Evolutionary conservation across 2,113 vertebrate genomes (phyloP), one percentile per base, ranked within the genome.

Genomic region (Cyprinus carpio): DNA sequence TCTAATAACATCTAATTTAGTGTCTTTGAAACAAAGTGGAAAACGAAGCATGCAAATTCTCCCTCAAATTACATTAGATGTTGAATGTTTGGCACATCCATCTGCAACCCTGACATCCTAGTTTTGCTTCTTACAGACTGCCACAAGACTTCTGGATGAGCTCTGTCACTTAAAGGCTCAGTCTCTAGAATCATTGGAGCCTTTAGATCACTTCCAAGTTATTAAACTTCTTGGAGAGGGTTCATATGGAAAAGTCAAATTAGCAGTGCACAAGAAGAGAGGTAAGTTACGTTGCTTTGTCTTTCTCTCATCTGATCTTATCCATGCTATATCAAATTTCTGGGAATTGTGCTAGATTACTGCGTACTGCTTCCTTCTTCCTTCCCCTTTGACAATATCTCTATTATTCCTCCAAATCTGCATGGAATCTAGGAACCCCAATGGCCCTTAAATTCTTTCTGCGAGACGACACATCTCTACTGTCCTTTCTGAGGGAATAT

Each of bases 381-480:
- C 27, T 69, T 23, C 75, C 37, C 16, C 7, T 18, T 29, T 67
- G 80, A 72, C 20, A 37, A 40, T 12, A 23, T 72, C 34, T 11
- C 67, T 2, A 81, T 13, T 6, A 51, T 6, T 40, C 56, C 6
- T 71, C 58, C 16, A 8, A 15, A 62, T 71, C 3, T 51, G 3
- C 49, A n/a, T 10, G 13, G 8, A 49, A 11, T 18, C n/a, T 92
- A 95, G 97, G 96, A 1, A 95, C 93, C 0, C 90, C 92, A 0
- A 95, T 97, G 92, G 97, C 96, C 0, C 93, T 97, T 87, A 97
- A 97, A 93, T 93, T 96, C 84, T 95, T 97, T 83, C 92, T 92
- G 0, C 94, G 95, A 5, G 91, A 90, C 74, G 92, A 89, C 0
- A 96, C 95, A 0, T 92, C 90, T 0, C 91, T 93, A 0, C 62